Percentiles rank a stretch among this genome's conserved stretches.
Evolutionary conservation across 64 coral and sea anemone genomes (phyloP).

Genomic region (Trachythela sp.): DNA sequence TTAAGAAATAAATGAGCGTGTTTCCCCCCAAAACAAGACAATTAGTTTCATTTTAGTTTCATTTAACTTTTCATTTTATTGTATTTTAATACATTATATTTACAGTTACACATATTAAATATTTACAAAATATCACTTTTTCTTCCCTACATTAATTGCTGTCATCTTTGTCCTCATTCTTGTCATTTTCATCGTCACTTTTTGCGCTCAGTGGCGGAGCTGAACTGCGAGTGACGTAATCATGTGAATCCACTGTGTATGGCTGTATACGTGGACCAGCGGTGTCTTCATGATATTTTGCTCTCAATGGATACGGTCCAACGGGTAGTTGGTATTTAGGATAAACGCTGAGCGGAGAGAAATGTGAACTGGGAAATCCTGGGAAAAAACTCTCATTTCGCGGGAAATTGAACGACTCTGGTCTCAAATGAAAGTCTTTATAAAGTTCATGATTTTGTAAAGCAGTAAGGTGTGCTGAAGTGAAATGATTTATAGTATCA

Average conservation of each 20-base stretch:
- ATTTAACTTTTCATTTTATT: neutral
- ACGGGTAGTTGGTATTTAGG: neutral
- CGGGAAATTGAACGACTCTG: neutral
- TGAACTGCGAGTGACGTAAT: neutral
- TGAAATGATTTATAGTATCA: neutral
- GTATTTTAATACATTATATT: neutral
- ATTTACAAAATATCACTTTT: neutral
- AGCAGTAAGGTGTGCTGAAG: neutral
- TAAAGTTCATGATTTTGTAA: neutral
- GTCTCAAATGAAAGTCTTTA: constrained; percentile 1
- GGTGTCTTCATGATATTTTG: constrained; percentile 4
- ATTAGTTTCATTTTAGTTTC: too few relatives aligned
- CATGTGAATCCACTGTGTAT: neutral
- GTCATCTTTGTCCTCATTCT: neutral
- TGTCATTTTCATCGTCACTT: neutral
- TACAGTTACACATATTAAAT: neutral
- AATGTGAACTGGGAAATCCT: neutral
- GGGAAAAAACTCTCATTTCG: neutral
- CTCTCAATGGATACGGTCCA: neutral
- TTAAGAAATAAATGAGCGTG: too few relatives aligned
- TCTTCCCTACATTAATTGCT: neutral
- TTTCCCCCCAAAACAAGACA: neutral
- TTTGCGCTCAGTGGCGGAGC: neutral
- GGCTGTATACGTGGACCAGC: neutral
- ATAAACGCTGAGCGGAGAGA: neutral